These are phyloP conservation scores for Lasioglossum malachurum DNA, from an alignment of 2,888 invertebrate species.

Conservation along the genomic window DNA sequence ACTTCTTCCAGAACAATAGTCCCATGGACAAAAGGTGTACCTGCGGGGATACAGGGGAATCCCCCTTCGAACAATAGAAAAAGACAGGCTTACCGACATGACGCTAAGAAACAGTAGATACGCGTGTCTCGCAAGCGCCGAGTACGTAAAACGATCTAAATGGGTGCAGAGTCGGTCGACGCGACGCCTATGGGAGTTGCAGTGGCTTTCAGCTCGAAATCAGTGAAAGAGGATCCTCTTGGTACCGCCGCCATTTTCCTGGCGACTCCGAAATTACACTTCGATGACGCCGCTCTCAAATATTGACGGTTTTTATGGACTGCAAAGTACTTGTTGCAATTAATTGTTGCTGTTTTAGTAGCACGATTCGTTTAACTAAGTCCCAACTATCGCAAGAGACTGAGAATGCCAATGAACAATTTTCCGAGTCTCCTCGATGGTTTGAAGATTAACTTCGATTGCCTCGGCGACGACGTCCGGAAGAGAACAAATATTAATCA, in stretches of 20 bases:
- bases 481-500: conserved; percentile 1
- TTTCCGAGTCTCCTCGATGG: background rate
- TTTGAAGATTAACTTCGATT: background rate
- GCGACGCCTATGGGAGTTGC: conserved; percentile 16
- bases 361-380: background rate
- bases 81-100: background rate
- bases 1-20: background rate
- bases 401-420: background rate
- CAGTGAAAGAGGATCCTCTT: background rate
- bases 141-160: conserved; percentile 42
- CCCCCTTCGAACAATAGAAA: background rate
- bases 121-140: conserved; percentile 2
- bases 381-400: no score
- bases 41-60: background rate
- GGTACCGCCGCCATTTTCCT: background rate
- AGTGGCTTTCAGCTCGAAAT: conserved; percentile 19
- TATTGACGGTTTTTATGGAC: background rate
- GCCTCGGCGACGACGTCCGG: background rate
- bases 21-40: background rate
- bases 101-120: conserved; percentile 32
- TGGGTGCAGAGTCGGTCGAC: conserved; percentile 34
- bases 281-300: background rate
- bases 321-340: background rate
- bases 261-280: background rate
- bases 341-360: background rate